Conservation (phyloP, 2,797 vertebrate genomes). For the Brotula barbata region DNA sequence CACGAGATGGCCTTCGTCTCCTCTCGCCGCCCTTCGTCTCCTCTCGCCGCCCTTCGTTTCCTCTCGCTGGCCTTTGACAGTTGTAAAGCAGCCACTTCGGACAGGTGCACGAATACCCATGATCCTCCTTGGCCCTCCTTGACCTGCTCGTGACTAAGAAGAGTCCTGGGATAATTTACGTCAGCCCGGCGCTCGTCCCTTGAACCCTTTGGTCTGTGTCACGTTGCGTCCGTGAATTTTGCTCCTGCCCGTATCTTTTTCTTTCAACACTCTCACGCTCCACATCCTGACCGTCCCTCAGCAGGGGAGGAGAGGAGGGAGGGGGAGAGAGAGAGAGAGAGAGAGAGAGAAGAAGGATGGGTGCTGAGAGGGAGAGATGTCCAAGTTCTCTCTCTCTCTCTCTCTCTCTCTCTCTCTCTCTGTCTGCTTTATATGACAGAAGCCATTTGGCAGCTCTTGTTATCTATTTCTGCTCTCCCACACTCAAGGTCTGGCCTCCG, state of each 20-base stretch:
- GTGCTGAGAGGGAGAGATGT: slow-evolving; percentile 22
- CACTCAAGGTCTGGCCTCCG: slow-evolving; percentile 48
- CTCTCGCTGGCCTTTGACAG: slow-evolving; percentile 38
- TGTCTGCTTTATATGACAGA: slow-evolving; percentile 43
- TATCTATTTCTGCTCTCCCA: slow-evolving; percentile 65
- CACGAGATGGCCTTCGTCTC: slow-evolving; percentile 36
- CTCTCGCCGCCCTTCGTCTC: slow-evolving; percentile 40
- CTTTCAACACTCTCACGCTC: slow-evolving; percentile 71
- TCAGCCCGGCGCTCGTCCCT: slow-evolving; percentile 37
- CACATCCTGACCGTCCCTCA: slow-evolving; percentile 47
- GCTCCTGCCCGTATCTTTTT: slow-evolving; percentile 58
- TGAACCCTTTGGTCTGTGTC: slow-evolving; percentile 51
- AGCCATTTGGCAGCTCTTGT: slow-evolving; percentile 53
- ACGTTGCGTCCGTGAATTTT: slow-evolving; percentile 58
- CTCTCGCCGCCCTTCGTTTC: slow-evolving; percentile 43
- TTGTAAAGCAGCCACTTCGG: slow-evolving; percentile 51
- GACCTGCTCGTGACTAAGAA: slow-evolving; percentile 39
- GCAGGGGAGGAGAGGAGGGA: slow-evolving; percentile 23
- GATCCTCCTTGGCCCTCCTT: slow-evolving; percentile 44
- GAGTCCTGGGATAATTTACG: slow-evolving; percentile 53
- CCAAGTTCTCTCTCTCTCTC: neutral
- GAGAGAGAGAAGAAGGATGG: slow-evolving; percentile 22
- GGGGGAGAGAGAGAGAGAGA: slow-evolving; percentile 22
- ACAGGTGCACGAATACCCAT: slow-evolving; percentile 40
- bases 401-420: slow-evolving; percentile 9